Percentiles rank a stretch among this genome's conserved stretches.
These are phyloP conservation scores for Anguilla anguilla DNA, from an alignment of 2,797 vertebrate species.

Conservation along the genomic window DNA sequence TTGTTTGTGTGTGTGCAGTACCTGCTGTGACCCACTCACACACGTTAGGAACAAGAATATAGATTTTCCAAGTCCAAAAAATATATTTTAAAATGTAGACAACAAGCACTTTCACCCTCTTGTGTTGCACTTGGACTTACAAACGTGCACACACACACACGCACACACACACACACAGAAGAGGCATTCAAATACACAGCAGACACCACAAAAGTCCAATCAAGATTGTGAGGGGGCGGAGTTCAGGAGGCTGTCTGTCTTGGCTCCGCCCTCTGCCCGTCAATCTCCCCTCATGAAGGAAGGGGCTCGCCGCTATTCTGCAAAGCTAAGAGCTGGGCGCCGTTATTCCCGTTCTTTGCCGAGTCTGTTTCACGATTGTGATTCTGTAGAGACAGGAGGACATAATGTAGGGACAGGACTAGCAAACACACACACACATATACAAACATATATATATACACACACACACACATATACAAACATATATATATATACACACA, in stretches of 20 bases:
- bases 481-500: no score
- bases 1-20: not conserved
- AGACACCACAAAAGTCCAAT: not conserved
- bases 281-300: not conserved
- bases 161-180: not conserved
- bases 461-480: no score
- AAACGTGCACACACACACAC: not conserved
- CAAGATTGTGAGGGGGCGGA: not conserved
- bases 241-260: not conserved
- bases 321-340: not conserved
- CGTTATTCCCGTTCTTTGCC: not conserved
- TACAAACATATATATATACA: not conserved
- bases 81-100: not conserved
- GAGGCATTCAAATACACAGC: not conserved
- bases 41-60: not conserved
- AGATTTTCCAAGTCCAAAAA: not conserved
- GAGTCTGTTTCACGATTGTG: not conserved
- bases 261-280: not conserved
- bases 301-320: not conserved
- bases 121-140: not conserved
- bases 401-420: not conserved
- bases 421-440: not conserved
- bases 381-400: conserved; percentile 4
- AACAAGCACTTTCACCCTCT: not conserved
- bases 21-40: not conserved